Evolutionary conservation across 2,888 invertebrate species (phyloP), one percentile per base, ranked within the genome.

Genomic region (Copidosoma aretas): DNA sequence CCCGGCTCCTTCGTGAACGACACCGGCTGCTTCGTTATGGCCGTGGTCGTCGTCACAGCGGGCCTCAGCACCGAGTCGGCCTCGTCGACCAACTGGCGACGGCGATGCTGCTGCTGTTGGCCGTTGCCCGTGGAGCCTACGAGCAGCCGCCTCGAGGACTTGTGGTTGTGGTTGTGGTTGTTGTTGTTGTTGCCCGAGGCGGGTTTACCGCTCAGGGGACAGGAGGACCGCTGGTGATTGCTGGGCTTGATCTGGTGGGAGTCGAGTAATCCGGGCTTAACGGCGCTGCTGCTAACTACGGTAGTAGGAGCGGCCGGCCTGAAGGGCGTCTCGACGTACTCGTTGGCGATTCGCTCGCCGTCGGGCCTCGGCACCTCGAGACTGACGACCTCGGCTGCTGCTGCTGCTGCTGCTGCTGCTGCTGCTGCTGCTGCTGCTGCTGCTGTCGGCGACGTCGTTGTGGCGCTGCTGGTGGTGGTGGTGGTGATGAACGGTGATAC

Each of bases 271-370:
- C 52, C 74, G 17, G 71, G 70, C 58, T 71, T 72, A 21, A 70
- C 8, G 52, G 4, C 22, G 73, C 19, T 72, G 71, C n/a, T n/a
- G n/a, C n/a, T n/a, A n/a, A n/a, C n/a, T n/a, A n/a, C n/a, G n/a
- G n/a, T n/a, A n/a, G n/a, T n/a, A n/a, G n/a, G n/a, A n/a, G 46
- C 21, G 1, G 43, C 24, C 1, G 67, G 53, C 82, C 89, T 88
- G 81, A 91, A 88, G 76, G 92, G 94, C 76, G 94, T 93, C 85
- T 96, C 96, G 86, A 96, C 94, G 88, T 96, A 96, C 85, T 95
- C 94, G 88, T 96, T 96, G 84, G 91, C 90, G 84, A 91, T 89
- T 82, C 95, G 89, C 84, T 94, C 94, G 83, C 89, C 90, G 85
- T 93, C 93, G 78, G 95, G 94, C 83, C 95, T 89, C 78, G 95